These are phyloP conservation scores for Nothocercus julius DNA, from an alignment of 2,113 vertebrate genomes.

Conservation along the genomic window DNA sequence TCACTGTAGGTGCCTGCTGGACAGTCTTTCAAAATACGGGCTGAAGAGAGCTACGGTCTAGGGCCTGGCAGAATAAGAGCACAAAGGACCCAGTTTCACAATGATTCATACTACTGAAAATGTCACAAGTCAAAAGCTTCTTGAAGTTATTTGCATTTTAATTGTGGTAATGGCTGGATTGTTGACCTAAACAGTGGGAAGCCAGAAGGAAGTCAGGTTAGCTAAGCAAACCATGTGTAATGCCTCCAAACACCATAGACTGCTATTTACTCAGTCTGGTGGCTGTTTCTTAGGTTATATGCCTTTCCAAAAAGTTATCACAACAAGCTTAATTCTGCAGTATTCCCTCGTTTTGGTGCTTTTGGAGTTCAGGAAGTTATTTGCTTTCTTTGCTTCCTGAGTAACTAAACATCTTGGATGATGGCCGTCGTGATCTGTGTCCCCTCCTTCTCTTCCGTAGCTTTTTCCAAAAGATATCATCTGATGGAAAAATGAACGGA, in stretches of 20 bases:
- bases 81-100: background rate
- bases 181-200: background rate
- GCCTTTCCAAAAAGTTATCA: background rate
- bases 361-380: background rate
- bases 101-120: background rate
- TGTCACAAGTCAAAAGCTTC: background rate
- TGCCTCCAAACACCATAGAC: background rate
- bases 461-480: background rate
- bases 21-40: background rate
- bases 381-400: background rate
- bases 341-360: background rate
- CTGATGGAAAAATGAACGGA: background rate
- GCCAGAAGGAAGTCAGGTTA: background rate
- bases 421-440: background rate
- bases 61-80: background rate
- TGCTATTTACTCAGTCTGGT: background rate
- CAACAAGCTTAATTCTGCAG: background rate
- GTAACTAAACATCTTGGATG: background rate
- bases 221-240: background rate
- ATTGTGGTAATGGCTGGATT: background rate
- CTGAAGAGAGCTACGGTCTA: background rate
- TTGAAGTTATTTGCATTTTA: background rate
- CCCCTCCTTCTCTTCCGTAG: background rate
- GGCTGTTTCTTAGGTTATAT: background rate
- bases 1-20: background rate